phyloP scores from a whole-genome alignment of 2,113 vertebrate genomes.

The Sardina pilchardus region DNA sequence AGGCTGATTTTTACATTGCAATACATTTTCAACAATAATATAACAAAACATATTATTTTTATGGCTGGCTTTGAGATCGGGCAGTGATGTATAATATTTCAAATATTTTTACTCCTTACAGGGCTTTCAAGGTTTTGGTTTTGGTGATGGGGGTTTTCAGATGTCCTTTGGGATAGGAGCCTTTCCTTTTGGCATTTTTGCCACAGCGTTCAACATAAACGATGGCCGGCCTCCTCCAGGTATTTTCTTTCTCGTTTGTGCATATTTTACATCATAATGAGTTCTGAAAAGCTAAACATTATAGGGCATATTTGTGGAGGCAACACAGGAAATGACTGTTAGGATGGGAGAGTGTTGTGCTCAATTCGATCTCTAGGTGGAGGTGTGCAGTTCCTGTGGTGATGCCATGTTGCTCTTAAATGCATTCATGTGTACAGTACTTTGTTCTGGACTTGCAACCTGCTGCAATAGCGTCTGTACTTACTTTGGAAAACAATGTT shows the following conservation, averaged over 20 bases:
- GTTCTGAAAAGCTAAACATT: not conserved
- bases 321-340: not conserved
- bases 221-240: constrained; percentile 95
- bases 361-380: not conserved
- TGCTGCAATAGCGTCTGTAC: no score
- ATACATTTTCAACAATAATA: not conserved
- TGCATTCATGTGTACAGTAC: no score
- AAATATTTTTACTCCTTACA: constrained; percentile 54
- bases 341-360: not conserved
- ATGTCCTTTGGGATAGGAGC: constrained; percentile 99
- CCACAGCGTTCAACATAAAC: constrained; percentile 98
- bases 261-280: not conserved
- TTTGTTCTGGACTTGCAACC: no score
- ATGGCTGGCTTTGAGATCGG: not conserved
- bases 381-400: not conserved
- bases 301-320: not conserved
- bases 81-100: not conserved
- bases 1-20: not conserved
- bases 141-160: constrained; percentile 97
- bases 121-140: constrained; percentile 98
- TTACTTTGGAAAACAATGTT: no score
- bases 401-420: not conserved
- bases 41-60: not conserved
- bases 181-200: constrained; percentile 98
- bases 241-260: constrained; percentile 52